Conservation (phyloP, 2,797 vertebrate species). For the Coreius guichenoti region DNA sequence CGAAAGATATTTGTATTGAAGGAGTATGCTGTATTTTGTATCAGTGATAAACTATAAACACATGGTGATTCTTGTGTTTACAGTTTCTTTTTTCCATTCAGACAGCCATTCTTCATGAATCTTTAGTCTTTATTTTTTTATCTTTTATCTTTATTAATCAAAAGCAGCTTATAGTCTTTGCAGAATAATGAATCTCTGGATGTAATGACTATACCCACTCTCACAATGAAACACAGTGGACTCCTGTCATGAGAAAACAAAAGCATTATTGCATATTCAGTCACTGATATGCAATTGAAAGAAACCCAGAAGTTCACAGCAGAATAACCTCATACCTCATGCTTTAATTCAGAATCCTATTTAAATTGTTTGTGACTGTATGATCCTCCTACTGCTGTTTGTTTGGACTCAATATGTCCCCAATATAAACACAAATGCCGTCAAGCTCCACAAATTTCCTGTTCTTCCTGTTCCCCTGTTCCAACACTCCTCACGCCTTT, state of each 20-base stretch:
- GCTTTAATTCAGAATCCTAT: slow-evolving; percentile 12
- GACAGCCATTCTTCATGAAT: background rate
- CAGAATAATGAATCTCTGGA: background rate
- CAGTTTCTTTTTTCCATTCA: background rate
- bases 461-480: slow-evolving; percentile 2
- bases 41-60: background rate
- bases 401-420: slow-evolving; percentile 1
- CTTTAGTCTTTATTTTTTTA: too few species aligned
- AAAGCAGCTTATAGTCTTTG: background rate
- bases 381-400: background rate
- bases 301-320: slow-evolving; percentile 13
- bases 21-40: background rate
- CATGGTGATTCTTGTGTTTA: background rate
- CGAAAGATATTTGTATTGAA: background rate
- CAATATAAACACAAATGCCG: slow-evolving; percentile 9
- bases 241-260: background rate
- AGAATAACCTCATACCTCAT: background rate
- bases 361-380: slow-evolving; percentile 9
- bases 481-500: background rate
- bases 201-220: background rate
- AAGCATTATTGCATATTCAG: background rate
- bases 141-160: too few species aligned
- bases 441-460: slow-evolving; percentile 1
- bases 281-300: background rate
- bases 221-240: background rate